A percentile compares a stretch with the other conserved stretches of the same genome.
These are phyloP conservation scores for Corapipo altera DNA, from an alignment of 2,113 vertebrate genomes.

Conservation along the genomic window DNA sequence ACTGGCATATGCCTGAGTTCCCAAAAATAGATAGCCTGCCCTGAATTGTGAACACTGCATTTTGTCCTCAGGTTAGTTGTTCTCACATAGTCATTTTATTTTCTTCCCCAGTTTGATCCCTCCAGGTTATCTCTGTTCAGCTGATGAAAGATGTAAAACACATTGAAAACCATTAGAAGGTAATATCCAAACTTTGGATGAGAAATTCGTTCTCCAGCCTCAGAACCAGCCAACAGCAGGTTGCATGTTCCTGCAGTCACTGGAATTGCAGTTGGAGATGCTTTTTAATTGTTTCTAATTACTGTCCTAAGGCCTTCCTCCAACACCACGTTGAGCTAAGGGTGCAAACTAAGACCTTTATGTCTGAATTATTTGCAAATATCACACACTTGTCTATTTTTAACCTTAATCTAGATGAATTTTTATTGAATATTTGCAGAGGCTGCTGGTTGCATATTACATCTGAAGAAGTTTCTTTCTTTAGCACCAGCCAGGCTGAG, in stretches of 20 bases:
- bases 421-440: background rate
- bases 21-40: background rate
- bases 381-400: background rate
- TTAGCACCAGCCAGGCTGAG: background rate
- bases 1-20: constrained; percentile 15
- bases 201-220: background rate
- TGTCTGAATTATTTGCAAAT: background rate
- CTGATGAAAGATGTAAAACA: background rate
- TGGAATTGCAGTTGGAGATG: background rate
- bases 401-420: background rate
- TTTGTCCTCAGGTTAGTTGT: background rate
- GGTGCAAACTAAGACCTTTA: background rate
- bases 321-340: background rate
- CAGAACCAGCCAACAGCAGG: background rate
- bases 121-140: background rate
- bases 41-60: background rate
- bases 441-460: background rate
- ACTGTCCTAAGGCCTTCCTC: background rate
- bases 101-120: background rate
- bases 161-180: background rate
- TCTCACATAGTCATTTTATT: background rate
- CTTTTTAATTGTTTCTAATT: background rate
- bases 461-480: background rate
- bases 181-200: background rate
- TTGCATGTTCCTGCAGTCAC: background rate